phyloP scores from a whole-genome alignment of 2,797 vertebrate species.

The Distichodus sexfasciatus region DNA sequence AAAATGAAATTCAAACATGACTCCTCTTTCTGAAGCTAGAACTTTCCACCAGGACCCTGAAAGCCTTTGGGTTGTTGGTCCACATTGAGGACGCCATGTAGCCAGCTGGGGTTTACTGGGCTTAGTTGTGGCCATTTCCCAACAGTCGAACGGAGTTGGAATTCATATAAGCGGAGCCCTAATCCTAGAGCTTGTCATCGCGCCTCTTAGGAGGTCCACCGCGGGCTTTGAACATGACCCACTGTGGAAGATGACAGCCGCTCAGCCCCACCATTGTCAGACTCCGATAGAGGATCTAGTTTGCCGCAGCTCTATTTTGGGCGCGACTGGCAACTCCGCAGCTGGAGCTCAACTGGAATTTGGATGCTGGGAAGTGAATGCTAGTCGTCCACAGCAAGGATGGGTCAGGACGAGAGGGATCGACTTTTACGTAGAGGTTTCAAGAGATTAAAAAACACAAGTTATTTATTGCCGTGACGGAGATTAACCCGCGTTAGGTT shows the following conservation, averaged over 20 bases:
- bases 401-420: neutral
- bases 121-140: constrained; percentile 11
- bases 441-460: constrained; percentile 42
- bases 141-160: constrained; percentile 15
- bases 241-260: constrained; percentile 53
- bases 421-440: constrained; percentile 20
- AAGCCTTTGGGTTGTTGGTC: neutral
- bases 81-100: neutral
- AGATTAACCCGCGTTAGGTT: constrained; percentile 20
- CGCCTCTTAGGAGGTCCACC: constrained; percentile 44
- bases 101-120: neutral
- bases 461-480: constrained; percentile 8
- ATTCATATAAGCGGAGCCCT: constrained; percentile 58
- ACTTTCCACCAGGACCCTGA: neutral
- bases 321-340: constrained; percentile 46
- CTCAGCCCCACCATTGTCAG: constrained; percentile 58
- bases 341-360: constrained; percentile 2
- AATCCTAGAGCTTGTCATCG: constrained; percentile 65
- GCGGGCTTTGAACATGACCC: constrained; percentile 49
- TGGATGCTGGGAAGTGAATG: constrained; percentile 2
- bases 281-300: constrained; percentile 44
- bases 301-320: constrained; percentile 65
- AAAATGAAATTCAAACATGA: too few species aligned
- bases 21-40: too few species aligned
- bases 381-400: neutral